Evolutionary conservation across 2,797 vertebrate genomes (phyloP).

Genomic region (Phataginus tricuspis): DNA sequence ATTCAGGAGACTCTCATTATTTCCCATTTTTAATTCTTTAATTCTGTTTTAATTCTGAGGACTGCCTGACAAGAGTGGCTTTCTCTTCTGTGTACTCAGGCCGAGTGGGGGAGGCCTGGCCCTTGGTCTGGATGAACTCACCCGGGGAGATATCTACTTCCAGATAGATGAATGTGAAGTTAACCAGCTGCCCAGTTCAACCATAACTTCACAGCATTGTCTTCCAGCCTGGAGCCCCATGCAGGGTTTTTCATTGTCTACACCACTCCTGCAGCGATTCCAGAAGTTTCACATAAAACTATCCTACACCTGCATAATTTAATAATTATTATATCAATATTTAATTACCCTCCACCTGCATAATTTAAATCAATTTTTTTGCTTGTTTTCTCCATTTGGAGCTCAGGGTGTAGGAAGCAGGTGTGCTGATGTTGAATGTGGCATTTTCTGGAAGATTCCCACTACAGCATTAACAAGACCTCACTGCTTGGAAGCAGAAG

Average conservation of each 20-base stretch:
- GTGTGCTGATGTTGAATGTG: conserved; percentile 74
- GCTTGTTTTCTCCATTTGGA: conserved; percentile 79
- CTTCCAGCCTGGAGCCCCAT: conserved; percentile 69
- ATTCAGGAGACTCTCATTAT: neutral
- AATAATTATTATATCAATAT: conserved; percentile 85
- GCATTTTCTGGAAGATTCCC: conserved; percentile 77
- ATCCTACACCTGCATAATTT: conserved; percentile 83
- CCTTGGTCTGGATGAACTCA: conserved; percentile 44
- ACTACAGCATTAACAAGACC: conserved; percentile 62
- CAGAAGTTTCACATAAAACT: conserved; percentile 83
- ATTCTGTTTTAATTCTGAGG: neutral
- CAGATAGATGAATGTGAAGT: neutral
- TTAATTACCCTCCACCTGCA: conserved; percentile 83
- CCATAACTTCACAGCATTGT: conserved; percentile 70
- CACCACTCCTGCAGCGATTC: conserved; percentile 73
- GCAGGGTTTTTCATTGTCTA: conserved; percentile 82
- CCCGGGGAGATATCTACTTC: neutral
- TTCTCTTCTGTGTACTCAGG: neutral
- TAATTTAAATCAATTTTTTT: conserved; percentile 83
- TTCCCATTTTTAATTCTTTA: neutral
- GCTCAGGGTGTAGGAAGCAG: conserved; percentile 75
- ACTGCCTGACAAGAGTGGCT: neutral
- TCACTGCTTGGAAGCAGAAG: conserved; percentile 47
- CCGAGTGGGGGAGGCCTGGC: neutral
- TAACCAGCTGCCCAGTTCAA: conserved; percentile 73